phyloP scores from a whole-genome alignment of 2,797 vertebrate genomes.

The Arctocebus calabarensis region DNA sequence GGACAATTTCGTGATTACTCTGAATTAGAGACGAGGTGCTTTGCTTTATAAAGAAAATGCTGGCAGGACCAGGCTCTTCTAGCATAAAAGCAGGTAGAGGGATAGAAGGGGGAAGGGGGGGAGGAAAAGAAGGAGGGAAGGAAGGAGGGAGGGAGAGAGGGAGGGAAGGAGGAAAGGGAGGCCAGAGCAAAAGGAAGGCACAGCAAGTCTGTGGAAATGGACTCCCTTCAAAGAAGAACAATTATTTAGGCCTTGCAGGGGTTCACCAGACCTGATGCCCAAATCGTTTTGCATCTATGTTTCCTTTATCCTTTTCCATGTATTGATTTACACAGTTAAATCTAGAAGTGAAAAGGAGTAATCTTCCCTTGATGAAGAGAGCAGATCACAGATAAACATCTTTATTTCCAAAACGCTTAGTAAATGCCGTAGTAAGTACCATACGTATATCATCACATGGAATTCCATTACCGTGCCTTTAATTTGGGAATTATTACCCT shows the following conservation, averaged over 20 bases:
- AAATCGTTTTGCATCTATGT: not conserved
- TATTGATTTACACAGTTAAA: not conserved
- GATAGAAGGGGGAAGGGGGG: not conserved
- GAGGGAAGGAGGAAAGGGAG: fast-evolving
- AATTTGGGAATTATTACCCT: not conserved
- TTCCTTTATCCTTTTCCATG: not conserved
- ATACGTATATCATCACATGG: not conserved
- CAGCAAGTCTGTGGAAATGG: not conserved
- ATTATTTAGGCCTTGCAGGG: not conserved
- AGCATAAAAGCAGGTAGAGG: conserved; percentile 24
- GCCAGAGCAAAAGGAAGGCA: too few species aligned
- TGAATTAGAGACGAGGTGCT: conserved; percentile 61
- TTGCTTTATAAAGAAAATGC: conserved; percentile 65
- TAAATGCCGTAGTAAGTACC: not conserved
- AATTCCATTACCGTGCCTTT: not conserved
- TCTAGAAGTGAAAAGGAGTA: not conserved
- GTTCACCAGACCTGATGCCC: not conserved
- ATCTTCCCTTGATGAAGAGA: not conserved
- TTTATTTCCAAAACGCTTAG: not conserved
- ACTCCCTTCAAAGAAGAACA: not conserved
- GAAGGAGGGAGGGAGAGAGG: not conserved
- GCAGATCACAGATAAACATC: not conserved
- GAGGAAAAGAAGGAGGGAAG: too few species aligned
- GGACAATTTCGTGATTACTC: conserved; percentile 71
- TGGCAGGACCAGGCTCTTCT: conserved; percentile 13